Evolutionary conservation across 2,113 vertebrate species (phyloP), one percentile per base, ranked within the genome.

Genomic region (Pedetes capensis): DNA sequence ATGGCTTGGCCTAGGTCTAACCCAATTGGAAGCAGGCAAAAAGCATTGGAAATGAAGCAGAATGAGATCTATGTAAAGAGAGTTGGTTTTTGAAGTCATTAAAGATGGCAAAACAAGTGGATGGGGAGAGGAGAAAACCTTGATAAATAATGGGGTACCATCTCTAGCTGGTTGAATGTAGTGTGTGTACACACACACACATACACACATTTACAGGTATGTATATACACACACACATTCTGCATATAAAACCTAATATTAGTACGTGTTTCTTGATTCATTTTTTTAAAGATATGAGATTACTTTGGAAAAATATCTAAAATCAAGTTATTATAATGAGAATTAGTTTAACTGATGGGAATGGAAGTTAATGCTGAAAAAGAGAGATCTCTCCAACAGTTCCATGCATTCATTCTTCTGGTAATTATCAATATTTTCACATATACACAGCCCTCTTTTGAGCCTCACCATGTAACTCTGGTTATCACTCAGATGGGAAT

Each of bases 281-380:
- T 55, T 68, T 57, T 49, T 66, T 49, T 76, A 17, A 23, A 81
- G 63, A 94, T 91, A 51, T 74, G 27, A 91, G 25, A 57, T 29
- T 44, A 42, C 1, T 55, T 79, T 64, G n/a, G 25, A n/a, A 13
- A 89, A 51, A 42, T 59, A 44, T 61, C 55, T 64, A 39, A 75
- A 80, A 37, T 93, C 20, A n/a, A 88, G 29, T 74, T 89, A 25
- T 61, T 68, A 29, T 37, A 55, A 92, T 71, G 20, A 91, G 34
- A 93, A 69, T 85, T 91, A 80, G 3, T 66, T 81, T 71, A 87
- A 92, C 2, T 68, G 44, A 78, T 69, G 9, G 59, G 13, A n/a
- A 57, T 61, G 23, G 75, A 92, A 86, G 3, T 51, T 93, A 68
- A 85, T 22, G n/a, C 6, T 84, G 47, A 84, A 92, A 81, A 95